Conservation (phyloP, 1,140 invertebrate species). For the Hermetia illucens region DNA sequence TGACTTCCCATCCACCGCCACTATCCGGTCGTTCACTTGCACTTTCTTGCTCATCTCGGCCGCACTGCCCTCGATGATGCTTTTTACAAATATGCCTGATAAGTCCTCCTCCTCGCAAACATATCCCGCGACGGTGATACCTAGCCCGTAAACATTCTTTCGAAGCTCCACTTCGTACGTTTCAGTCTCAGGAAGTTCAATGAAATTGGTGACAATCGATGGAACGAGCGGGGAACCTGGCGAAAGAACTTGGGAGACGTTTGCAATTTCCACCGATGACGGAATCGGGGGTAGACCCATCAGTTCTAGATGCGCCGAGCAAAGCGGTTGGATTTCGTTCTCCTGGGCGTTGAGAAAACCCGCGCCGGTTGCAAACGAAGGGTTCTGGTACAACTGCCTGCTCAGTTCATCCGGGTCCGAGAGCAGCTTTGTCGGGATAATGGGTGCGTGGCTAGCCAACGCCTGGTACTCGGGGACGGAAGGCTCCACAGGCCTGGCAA, state of each 20-base stretch:
- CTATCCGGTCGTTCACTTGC: slow-evolving; percentile 82
- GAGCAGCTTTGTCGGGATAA: slow-evolving; percentile 69
- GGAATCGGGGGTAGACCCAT: slow-evolving; percentile 28
- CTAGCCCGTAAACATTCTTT: slow-evolving; percentile 51
- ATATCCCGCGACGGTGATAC: slow-evolving; percentile 52
- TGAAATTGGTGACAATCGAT: slow-evolving; percentile 16
- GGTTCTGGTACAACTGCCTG: slow-evolving; percentile 52
- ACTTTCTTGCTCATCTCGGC: slow-evolving; percentile 79
- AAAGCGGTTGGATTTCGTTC: background rate
- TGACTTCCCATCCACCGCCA: slow-evolving; percentile 68
- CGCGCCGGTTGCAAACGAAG: slow-evolving; percentile 22
- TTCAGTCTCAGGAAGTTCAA: slow-evolving; percentile 37
- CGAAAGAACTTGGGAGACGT: slow-evolving; percentile 1
- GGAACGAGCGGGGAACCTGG: slow-evolving; percentile 8
- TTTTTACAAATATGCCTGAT: slow-evolving; percentile 86
- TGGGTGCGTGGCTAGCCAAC: slow-evolving; percentile 49
- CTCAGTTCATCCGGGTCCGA: slow-evolving; percentile 70
- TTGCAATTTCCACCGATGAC: background rate
- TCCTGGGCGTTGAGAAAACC: background rate
- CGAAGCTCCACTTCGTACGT: slow-evolving; percentile 42
- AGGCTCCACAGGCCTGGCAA: slow-evolving; percentile 72
- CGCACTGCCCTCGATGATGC: slow-evolving; percentile 80
- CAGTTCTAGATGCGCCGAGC: background rate
- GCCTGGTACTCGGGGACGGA: slow-evolving; percentile 46
- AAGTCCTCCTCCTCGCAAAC: slow-evolving; percentile 70